These are phyloP conservation scores for Lamprologus sp. DNA, from an alignment of 2,113 vertebrate genomes.

Conservation along the genomic window DNA sequence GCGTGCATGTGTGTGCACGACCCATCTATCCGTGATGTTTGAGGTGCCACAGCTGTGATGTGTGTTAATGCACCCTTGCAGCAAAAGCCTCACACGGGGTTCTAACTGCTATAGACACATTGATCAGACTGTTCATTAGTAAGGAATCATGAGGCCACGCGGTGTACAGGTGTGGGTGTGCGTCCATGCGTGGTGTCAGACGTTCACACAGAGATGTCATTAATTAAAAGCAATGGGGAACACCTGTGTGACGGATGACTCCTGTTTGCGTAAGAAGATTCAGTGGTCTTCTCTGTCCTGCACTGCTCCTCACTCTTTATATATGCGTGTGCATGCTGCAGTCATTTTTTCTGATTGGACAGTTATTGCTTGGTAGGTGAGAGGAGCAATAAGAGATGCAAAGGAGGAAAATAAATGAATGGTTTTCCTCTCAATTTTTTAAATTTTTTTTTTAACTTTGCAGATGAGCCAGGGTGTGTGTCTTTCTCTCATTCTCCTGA, in stretches of 20 bases:
- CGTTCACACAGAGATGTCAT: conserved; percentile 26
- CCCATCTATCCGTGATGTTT: conserved; percentile 10
- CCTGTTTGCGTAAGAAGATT: conserved; percentile 52
- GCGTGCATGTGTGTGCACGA: not conserved
- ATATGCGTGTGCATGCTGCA: not conserved
- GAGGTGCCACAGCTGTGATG: not conserved
- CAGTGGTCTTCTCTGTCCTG: not conserved
- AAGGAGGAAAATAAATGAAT: not conserved
- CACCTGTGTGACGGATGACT: conserved; percentile 58
- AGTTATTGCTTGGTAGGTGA: conserved; percentile 9
- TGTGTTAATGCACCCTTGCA: not conserved
- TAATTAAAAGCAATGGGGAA: conserved; percentile 61
- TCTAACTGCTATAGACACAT: conserved; percentile 32
- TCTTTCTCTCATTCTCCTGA: not conserved
- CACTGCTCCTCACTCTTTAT: not conserved
- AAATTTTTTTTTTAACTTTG: not conserved
- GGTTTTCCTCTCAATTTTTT: not conserved
- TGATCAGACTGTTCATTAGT: conserved; percentile 61
- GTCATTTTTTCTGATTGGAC: conserved; percentile 14
- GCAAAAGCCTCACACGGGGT: not conserved
- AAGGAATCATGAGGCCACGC: conserved; percentile 47
- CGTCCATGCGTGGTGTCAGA: not conserved
- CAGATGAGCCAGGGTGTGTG: not conserved
- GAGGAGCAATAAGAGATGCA: conserved; percentile 2
- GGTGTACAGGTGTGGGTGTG: not conserved